phyloP scores from a whole-genome alignment of 2,888 invertebrate genomes.

The Neoaliturus tenellus region DNA sequence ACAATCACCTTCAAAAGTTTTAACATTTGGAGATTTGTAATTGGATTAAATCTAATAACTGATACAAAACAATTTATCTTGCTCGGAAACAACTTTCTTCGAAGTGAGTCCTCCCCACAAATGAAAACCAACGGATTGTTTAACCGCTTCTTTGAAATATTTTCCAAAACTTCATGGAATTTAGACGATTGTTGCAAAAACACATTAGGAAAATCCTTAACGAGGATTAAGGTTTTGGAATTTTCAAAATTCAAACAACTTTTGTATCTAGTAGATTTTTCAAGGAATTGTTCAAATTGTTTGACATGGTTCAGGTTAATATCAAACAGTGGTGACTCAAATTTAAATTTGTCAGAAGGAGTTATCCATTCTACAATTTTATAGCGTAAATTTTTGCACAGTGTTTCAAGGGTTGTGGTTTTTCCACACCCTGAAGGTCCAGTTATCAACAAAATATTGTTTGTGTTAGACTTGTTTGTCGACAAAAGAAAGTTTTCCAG shows the following conservation, averaged over 20 bases:
- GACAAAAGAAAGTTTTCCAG: conserved; percentile 80
- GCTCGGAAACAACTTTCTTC: conserved; percentile 22
- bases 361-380: conserved; percentile 89
- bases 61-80: conserved; percentile 9
- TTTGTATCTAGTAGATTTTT: conserved; percentile 28
- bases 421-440: conserved; percentile 93
- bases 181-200: conserved; percentile 17
- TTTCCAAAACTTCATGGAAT: conserved; percentile 41
- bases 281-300: conserved; percentile 40
- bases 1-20: conserved; percentile 35
- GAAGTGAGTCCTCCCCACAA: conserved; percentile 1
- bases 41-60: conserved; percentile 42
- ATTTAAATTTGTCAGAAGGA: conserved; percentile 77
- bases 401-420: conserved; percentile 81
- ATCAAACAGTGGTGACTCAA: background rate
- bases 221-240: conserved; percentile 9
- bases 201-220: conserved; percentile 51
- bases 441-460: conserved; percentile 77
- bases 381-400: conserved; percentile 79
- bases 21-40: background rate
- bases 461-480: conserved; percentile 71
- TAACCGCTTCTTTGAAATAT: background rate
- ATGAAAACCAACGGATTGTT: conserved; percentile 44
- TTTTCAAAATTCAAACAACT: background rate
- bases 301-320: too few relatives aligned